A percentile compares a stretch with the other conserved stretches of the same genome.
Conservation (phyloP, 2,888 invertebrate genomes). For the Idaea straminata region DNA sequence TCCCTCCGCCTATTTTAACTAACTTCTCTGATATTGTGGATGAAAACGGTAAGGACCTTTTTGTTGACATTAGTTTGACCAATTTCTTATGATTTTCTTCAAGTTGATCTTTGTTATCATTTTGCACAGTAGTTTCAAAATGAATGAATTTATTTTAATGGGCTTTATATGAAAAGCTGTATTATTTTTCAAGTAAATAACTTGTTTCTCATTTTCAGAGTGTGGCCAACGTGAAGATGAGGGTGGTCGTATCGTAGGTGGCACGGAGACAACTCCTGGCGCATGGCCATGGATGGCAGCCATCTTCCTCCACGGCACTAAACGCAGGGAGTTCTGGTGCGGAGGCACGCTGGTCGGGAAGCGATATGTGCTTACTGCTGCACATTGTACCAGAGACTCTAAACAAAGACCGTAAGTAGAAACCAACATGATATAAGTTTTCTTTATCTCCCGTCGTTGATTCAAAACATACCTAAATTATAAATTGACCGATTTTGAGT, state of each 20-base stretch:
- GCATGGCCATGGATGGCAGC: conserved; percentile 99
- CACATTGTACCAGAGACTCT: conserved; percentile 95
- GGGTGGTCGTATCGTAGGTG: conserved; percentile 94
- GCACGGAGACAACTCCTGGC: conserved; percentile 90
- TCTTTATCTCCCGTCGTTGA: too few species aligned
- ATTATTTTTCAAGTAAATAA: neutral
- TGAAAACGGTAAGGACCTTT: conserved; percentile 63
- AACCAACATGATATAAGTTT: neutral
- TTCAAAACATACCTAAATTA: too few species aligned
- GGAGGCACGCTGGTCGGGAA: conserved; percentile 93
- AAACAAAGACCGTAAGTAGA: conserved; percentile 90
- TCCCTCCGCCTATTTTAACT: conserved; percentile 54
- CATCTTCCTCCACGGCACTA: conserved; percentile 92
- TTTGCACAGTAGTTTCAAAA: neutral
- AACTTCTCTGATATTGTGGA: conserved; percentile 78
- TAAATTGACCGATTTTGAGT: too few species aligned
- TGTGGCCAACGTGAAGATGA: conserved; percentile 91
- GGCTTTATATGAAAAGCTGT: neutral
- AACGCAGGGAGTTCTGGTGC: conserved; percentile 95
- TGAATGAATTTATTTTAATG: conserved; percentile 9
- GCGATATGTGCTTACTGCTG: conserved; percentile 91
- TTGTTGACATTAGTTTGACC: conserved; percentile 10
- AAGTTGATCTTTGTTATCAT: conserved; percentile 2
- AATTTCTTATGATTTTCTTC: neutral
- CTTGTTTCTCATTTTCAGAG: conserved; percentile 69